These are phyloP conservation scores for Cyclura pinguis DNA, from an alignment of 2,797 vertebrate genomes.

Conservation along the genomic window DNA sequence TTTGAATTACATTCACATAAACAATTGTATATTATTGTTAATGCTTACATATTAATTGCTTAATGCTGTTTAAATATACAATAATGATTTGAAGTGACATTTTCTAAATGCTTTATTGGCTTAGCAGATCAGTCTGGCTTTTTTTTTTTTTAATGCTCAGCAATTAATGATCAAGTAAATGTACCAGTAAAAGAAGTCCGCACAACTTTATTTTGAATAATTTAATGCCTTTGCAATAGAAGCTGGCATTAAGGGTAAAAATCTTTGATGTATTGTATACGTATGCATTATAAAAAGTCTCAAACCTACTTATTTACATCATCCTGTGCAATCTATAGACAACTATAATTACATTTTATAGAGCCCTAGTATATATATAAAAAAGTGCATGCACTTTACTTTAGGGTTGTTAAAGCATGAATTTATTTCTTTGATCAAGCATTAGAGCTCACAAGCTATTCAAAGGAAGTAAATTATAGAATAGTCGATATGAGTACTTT, in stretches of 20 bases:
- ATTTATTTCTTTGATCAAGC: constrained; percentile 81
- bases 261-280: constrained; percentile 14
- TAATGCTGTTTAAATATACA: constrained; percentile 36
- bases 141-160: constrained; percentile 18
- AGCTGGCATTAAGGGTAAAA: constrained; percentile 36
- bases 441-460: constrained; percentile 78
- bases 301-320: constrained; percentile 64
- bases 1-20: constrained; percentile 30
- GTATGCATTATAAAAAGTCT: constrained; percentile 44
- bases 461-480: constrained; percentile 80
- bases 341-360: constrained; percentile 81
- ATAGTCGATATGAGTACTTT: constrained; percentile 74
- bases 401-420: constrained; percentile 74
- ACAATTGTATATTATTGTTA: constrained; percentile 25
- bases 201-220: constrained; percentile 45
- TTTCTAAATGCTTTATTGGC: constrained; percentile 12
- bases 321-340: constrained; percentile 73
- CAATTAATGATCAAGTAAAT: constrained; percentile 45
- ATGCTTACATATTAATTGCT: constrained; percentile 35
- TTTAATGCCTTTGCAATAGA: constrained; percentile 49
- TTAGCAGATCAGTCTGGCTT: not conserved
- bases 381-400: constrained; percentile 74
- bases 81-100: constrained; percentile 2
- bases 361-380: constrained; percentile 72
- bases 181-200: constrained; percentile 48